Evolutionary conservation across 2,797 vertebrate species (phyloP).

Genomic region (Anguilla obscura): DNA sequence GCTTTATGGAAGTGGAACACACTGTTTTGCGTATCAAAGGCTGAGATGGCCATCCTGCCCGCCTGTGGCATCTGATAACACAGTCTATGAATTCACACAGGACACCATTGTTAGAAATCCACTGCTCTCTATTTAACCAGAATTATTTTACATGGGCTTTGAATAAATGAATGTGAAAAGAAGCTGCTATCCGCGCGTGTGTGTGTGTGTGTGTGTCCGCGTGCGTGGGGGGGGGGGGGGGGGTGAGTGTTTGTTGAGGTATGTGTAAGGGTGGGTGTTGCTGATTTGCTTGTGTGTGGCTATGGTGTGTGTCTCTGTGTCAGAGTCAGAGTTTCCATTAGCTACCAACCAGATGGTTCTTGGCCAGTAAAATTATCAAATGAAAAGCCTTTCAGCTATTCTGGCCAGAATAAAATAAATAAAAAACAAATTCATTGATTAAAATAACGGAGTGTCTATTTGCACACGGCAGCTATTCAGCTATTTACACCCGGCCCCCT

Average conservation of each 20-base stretch:
- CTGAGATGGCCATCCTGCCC: not conserved
- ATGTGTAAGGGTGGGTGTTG: not conserved
- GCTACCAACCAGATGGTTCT: not conserved
- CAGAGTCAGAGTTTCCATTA: not conserved
- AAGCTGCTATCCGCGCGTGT: not conserved
- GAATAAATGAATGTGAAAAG: slow-evolving; percentile 14
- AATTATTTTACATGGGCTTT: slow-evolving; percentile 30
- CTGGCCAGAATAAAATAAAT: not conserved
- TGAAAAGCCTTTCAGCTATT: not conserved
- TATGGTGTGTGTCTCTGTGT: not conserved
- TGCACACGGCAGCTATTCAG: too few species aligned
- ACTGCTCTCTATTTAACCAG: not conserved
- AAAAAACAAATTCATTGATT: not conserved
- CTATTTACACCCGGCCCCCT: too few species aligned
- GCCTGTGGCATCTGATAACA: not conserved
- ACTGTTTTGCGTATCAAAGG: not conserved
- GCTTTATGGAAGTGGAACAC: not conserved
- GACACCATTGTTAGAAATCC: not conserved
- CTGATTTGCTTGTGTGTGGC: not conserved
- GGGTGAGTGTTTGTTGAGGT: not conserved
- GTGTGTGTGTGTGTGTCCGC: not conserved
- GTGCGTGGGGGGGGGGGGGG: not conserved
- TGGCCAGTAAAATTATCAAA: not conserved
- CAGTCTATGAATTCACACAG: not conserved
- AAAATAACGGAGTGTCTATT: too few species aligned